phyloP scores from a whole-genome alignment of 2,113 vertebrate species.

The Engraulis encrasicolus region DNA sequence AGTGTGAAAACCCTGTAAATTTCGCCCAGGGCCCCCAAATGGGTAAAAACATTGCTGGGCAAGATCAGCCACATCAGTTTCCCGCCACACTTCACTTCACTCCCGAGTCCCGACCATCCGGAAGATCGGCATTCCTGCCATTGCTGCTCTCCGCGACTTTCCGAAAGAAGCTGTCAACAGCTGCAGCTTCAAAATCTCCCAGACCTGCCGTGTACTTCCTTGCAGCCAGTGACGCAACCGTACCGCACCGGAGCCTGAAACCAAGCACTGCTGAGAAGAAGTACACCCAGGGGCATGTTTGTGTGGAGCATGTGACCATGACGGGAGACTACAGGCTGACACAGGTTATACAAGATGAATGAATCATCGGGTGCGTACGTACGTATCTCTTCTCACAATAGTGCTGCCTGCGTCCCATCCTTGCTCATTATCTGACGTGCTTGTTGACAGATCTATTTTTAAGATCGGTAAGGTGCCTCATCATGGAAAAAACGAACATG shows the following conservation, averaged over 20 bases:
- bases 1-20: no score
- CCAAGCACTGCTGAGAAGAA: background rate
- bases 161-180: background rate
- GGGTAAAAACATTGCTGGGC: background rate
- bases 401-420: background rate
- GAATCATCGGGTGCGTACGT: no score
- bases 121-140: conserved; percentile 62
- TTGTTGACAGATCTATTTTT: background rate
- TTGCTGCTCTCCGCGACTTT: background rate
- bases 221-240: background rate
- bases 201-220: background rate
- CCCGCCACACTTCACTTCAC: conserved; percentile 9
- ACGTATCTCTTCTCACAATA: background rate
- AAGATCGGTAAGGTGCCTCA: background rate
- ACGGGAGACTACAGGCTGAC: background rate
- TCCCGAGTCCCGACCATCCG: no score
- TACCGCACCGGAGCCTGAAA: background rate
- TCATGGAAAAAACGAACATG: background rate
- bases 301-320: background rate
- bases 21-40: no score
- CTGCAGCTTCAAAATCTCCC: background rate
- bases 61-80: conserved; percentile 2
- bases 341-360: background rate
- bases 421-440: background rate
- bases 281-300: background rate